Base-by-base conservation (phyloP, 2,113 vertebrate species). In the Silurus meridionalis region DNA sequence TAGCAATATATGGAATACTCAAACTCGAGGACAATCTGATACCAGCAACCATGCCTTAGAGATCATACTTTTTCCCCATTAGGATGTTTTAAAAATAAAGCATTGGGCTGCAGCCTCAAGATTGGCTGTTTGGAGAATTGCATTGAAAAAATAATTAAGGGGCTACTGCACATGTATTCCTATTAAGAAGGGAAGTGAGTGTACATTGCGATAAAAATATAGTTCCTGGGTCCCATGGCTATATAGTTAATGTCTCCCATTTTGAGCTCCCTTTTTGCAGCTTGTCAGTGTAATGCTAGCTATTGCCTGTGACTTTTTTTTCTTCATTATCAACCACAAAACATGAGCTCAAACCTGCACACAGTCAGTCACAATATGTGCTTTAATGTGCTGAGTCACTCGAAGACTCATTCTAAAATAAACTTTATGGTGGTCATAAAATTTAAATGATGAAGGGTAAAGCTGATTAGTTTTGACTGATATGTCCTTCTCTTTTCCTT, bases 401-500 rank as follows among this genome's bases (percentile, higher is more conserved):
- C 1, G 0, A 7, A 9, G 25, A 60, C 46, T 6, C 5, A 61
- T 61, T 61, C 19, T 21, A 48, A 80, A 80, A 46, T 19, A 60
- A 46, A 61, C 25, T 37, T 79, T 61, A 48, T 61, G 23, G 25
- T 21, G 17, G n/a, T 17, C 25, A 28, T 28, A 37, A 58, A 25
- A 8, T 79, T 37, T 58, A 15, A 37, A 58, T 61, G 17, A 61
- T 61, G 57, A 23, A 61, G 28, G 57, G 58, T 37, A 80, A 80
- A 80, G 57, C 58, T 23, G 57, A 23, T 21, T 28, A 2, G 28
- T 11, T 46, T 80, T 80, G 37, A 80, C 60, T 80, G 37, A 80
- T 53, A 48, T 83, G 69, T 74, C 69, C 83, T 83, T 83, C 11
- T 25, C 7, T 61, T 80, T 58, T 28, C 58, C 37, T 77, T 84